These are phyloP conservation scores for Tetramorium bicarinatum DNA, from an alignment of 2,888 invertebrate genomes.

Conservation along the genomic window DNA sequence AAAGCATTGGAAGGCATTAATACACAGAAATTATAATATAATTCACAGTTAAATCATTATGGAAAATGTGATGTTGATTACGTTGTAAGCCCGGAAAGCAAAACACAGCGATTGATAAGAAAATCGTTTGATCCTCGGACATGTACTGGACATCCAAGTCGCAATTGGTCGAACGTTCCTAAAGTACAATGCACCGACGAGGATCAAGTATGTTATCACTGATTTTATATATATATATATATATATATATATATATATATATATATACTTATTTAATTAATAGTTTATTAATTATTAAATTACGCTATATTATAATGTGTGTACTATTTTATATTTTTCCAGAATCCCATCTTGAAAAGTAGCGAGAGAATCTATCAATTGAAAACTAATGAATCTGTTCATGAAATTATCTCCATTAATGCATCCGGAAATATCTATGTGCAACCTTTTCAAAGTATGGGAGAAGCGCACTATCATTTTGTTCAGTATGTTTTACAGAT, in stretches of 20 bases:
- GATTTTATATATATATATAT: background rate
- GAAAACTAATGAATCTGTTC: constrained; percentile 73
- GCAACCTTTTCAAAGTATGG: constrained; percentile 86
- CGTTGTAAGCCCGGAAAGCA: constrained; percentile 79
- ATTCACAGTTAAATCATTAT: constrained; percentile 83
- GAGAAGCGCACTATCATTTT: constrained; percentile 85
- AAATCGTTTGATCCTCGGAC: constrained; percentile 85
- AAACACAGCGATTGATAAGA: constrained; percentile 80
- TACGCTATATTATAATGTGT: constrained; percentile 5
- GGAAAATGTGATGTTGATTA: constrained; percentile 85
- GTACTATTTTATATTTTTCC: constrained; percentile 37
- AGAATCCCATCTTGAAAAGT: constrained; percentile 85
- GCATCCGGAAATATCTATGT: constrained; percentile 85
- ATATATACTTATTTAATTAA: constrained; percentile 27
- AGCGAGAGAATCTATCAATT: constrained; percentile 85
- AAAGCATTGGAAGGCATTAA: background rate
- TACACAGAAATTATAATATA: constrained; percentile 12
- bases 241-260: background rate
- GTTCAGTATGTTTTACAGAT: constrained; percentile 75
- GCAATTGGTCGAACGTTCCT: constrained; percentile 85
- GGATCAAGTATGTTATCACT: constrained; percentile 81
- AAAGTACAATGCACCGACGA: constrained; percentile 83
- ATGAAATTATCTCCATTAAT: constrained; percentile 81
- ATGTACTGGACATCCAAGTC: constrained; percentile 82
- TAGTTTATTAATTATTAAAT: constrained; percentile 46